A percentile compares a stretch with the other conserved stretches of the same genome.
These are phyloP conservation scores for Molossus molossus DNA, from an alignment of 2,797 vertebrate species.

Conservation along the genomic window DNA sequence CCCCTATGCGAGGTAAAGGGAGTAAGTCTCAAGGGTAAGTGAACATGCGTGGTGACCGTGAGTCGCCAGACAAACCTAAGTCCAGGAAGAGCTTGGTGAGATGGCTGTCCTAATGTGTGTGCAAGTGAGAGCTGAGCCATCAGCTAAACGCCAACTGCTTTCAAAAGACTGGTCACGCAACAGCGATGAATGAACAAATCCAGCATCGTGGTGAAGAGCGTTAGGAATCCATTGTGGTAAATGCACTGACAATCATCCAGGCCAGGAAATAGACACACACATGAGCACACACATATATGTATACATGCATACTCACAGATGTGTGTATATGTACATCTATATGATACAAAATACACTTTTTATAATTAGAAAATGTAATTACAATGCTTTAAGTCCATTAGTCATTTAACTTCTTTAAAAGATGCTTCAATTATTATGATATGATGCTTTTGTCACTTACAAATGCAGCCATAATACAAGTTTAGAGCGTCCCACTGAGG, in stretches of 20 bases:
- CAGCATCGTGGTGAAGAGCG: accelerated
- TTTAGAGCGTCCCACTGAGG: not conserved
- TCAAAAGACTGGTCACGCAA: accelerated
- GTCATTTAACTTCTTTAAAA: not conserved
- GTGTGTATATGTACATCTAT: accelerated
- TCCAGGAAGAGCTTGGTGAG: not conserved
- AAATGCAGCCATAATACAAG: not conserved
- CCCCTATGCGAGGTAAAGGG: not conserved
- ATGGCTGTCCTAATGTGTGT: accelerated
- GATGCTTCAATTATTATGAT: not conserved
- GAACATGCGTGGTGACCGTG: not conserved
- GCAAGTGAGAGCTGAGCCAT: not conserved
- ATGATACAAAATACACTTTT: not conserved
- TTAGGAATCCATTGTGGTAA: too few relatives aligned
- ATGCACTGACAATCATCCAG: accelerated
- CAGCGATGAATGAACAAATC: not conserved
- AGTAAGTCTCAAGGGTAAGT: not conserved
- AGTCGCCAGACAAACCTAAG: accelerated
- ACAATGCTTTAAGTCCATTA: not conserved
- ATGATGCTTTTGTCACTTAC: not conserved
- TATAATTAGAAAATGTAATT: not conserved
- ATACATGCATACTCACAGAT: not conserved
- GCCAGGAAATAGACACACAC: too few relatives aligned
- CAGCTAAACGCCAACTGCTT: not conserved
- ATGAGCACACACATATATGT: accelerated